Evolutionary conservation across 2,888 invertebrate genomes (phyloP), one percentile per base, ranked within the genome.

Genomic region (Dascillus cervinus): DNA sequence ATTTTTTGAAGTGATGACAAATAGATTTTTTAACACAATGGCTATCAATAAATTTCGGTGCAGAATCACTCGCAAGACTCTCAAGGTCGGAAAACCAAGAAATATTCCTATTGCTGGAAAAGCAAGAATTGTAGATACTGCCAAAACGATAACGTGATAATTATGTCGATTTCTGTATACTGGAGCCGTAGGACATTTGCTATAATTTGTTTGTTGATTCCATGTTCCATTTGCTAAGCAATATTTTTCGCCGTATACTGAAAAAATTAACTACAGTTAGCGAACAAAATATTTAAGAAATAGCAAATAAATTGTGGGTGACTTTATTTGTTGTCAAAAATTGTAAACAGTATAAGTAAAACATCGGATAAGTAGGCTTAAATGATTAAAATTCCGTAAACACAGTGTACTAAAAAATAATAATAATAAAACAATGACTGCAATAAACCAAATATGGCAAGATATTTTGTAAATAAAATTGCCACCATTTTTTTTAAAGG

Each of bases 31-130:
- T 2, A 73, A 29, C 1, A 75, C 63, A 21, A 79, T 73, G 2
- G 73, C 68, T 3, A 74, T 65, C 2, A 79, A 59, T 14, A 79
- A 57, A 50, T 77, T 78, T 34, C 79, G 66, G 41, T 79, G 77
- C 13, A 79, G 53, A 1, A 66, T 66, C 1, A 76, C 67, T 36
- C 75, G 65, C 8, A 43, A 22, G 4, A 37, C 32, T 21, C 74
- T 60, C 11, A 78, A 62, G 2, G 70, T 64, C 36, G 67, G 69
- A 52, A 73, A 77, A 39, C 64, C 58, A 41, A 71, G 60, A 48
- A 78, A 72, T 2, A 79, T 67, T 36, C 71, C 48, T 2, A 77
- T 63, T 0, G 78, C 76, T 0, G 79, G 78, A 1, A 73, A 31
- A 29, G 74, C 70, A 4, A 72, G 53, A 1, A 57, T 58, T 13